These are phyloP conservation scores for Meghimatium bilineatum DNA, from an alignment of 2,888 invertebrate genomes.

Conservation along the genomic window DNA sequence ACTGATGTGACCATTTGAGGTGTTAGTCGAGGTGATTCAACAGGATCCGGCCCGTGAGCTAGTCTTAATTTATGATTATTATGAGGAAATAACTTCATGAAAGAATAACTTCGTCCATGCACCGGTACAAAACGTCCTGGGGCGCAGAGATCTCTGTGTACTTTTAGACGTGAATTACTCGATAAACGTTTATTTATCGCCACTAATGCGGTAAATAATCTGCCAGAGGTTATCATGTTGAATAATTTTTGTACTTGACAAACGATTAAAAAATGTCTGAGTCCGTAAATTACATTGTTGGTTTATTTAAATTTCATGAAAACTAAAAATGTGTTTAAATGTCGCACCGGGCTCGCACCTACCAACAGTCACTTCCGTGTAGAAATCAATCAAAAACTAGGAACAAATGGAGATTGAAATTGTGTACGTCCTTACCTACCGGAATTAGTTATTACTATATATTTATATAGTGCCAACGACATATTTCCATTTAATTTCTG, in stretches of 20 bases:
- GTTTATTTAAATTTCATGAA: background rate
- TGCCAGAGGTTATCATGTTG: conserved; percentile 37
- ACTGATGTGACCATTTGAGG: conserved; percentile 73
- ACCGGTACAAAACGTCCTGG: background rate
- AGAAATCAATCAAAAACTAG: too few relatives aligned
- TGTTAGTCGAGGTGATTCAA: conserved; percentile 67
- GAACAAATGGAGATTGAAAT: too few relatives aligned
- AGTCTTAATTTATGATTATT: conserved; percentile 51
- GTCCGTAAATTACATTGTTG: background rate
- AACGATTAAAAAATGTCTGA: background rate
- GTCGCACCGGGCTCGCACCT: too few relatives aligned
- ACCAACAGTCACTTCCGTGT: too few relatives aligned
- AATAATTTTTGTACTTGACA: background rate
- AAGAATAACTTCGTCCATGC: conserved; percentile 28
- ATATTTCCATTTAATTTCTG: too few relatives aligned
- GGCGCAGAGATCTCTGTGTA: background rate
- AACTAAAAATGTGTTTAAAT: too few relatives aligned
- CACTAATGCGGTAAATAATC: background rate
- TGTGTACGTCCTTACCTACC: too few relatives aligned
- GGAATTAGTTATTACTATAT: too few relatives aligned
- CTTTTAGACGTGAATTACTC: too few relatives aligned
- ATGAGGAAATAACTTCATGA: conserved; percentile 38
- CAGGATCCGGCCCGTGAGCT: conserved; percentile 53
- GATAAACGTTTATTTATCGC: background rate
- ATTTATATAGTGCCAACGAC: too few relatives aligned